phyloP scores from a whole-genome alignment of 2,888 invertebrate species.

The Diaprepes abbreviatus region DNA sequence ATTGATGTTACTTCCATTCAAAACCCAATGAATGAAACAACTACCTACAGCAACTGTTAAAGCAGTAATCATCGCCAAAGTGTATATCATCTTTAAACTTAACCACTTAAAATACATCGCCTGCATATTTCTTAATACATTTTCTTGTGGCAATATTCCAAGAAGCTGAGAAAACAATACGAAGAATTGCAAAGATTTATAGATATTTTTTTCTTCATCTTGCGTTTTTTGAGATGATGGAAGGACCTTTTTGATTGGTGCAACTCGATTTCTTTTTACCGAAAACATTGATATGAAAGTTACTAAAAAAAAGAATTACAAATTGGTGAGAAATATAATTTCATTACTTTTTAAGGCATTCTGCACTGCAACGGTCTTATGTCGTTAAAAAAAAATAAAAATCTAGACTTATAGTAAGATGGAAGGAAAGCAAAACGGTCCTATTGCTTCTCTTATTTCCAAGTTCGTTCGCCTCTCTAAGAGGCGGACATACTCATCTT shows the following conservation, averaged over 20 bases:
- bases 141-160: slow-evolving; percentile 49
- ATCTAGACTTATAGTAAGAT: too few species aligned
- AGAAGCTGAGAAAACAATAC: slow-evolving; percentile 42
- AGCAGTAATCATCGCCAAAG: slow-evolving; percentile 20
- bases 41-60: slow-evolving; percentile 26
- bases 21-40: slow-evolving; percentile 36
- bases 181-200: slow-evolving; percentile 45
- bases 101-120: slow-evolving; percentile 51
- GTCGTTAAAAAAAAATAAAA: too few species aligned
- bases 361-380: too few species aligned
- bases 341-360: too few species aligned
- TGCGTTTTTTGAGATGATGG: neutral
- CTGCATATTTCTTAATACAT: slow-evolving; percentile 35
- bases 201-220: slow-evolving; percentile 25
- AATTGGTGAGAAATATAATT: too few species aligned
- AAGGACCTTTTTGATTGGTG: neutral
- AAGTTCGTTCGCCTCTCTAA: too few species aligned
- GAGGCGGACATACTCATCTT: too few species aligned
- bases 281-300: neutral
- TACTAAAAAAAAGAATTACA: too few species aligned
- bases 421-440: too few species aligned
- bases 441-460: too few species aligned
- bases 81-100: slow-evolving; percentile 48
- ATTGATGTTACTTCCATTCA: slow-evolving; percentile 25
- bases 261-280: slow-evolving; percentile 3